Conservation (phyloP, 2,888 invertebrate species). For the Xylota segnis region DNA sequence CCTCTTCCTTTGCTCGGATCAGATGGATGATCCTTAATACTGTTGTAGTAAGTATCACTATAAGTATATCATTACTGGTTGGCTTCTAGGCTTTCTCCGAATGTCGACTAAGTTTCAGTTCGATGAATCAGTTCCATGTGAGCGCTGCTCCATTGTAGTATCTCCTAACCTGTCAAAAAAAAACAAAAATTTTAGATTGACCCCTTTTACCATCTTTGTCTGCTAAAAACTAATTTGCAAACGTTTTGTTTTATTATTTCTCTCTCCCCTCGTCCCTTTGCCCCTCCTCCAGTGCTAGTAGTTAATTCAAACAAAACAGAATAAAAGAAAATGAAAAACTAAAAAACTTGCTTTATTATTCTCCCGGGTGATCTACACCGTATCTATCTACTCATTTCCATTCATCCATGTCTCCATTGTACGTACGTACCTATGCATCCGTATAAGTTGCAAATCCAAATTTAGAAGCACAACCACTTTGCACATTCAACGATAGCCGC, state of each 20-base stretch:
- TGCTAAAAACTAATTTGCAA: background rate
- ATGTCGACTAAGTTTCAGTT: too few relatives aligned
- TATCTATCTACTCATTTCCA: background rate
- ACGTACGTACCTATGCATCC: background rate
- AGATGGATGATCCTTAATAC: too few relatives aligned
- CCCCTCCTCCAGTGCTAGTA: too few relatives aligned
- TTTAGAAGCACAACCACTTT: constrained; percentile 34
- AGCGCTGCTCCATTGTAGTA: too few relatives aligned
- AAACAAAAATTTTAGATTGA: too few relatives aligned
- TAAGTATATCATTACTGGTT: too few relatives aligned
- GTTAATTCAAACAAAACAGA: background rate
- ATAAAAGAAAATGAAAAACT: background rate
- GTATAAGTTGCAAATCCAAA: constrained; percentile 20
- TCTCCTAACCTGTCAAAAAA: too few relatives aligned
- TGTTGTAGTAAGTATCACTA: too few relatives aligned
- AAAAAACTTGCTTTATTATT: background rate
- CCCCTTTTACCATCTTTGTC: background rate
- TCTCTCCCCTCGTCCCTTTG: background rate
- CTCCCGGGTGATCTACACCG: background rate
- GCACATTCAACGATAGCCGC: constrained; percentile 16
- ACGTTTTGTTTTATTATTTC: too few relatives aligned
- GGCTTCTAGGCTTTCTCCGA: too few relatives aligned
- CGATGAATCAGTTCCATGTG: too few relatives aligned
- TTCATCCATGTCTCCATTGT: background rate
- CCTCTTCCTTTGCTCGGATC: too few relatives aligned